These are phyloP conservation scores for Phataginus tetradactyla DNA, from an alignment of 2,797 vertebrate species.

Conservation along the genomic window DNA sequence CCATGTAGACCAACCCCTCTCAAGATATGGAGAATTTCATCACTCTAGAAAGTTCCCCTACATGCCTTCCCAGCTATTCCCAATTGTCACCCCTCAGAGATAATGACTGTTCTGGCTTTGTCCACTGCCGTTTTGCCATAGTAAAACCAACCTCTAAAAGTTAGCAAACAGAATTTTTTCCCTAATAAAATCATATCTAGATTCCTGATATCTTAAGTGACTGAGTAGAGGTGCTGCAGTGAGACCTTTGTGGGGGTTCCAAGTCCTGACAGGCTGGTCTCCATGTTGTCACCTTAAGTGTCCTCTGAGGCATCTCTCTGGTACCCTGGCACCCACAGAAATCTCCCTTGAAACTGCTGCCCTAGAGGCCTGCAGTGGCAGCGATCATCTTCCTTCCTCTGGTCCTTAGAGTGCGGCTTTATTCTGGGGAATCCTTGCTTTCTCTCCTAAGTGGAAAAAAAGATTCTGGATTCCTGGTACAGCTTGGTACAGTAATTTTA, in stretches of 20 bases:
- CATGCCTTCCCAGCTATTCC: neutral
- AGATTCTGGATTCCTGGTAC: neutral
- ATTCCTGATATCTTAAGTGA: neutral
- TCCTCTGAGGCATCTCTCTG: neutral
- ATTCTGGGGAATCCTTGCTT: neutral
- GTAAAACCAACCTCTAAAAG: constrained; percentile 22
- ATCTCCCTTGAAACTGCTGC: neutral
- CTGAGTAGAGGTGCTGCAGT: neutral
- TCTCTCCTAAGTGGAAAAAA: neutral
- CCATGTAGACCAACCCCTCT: neutral
- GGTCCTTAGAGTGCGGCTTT: neutral
- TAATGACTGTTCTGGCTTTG: neutral
- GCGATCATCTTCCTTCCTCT: neutral
- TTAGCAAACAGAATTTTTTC: neutral
- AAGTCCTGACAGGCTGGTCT: neutral
- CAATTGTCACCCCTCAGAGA: neutral
- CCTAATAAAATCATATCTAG: neutral
- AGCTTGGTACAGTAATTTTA: constrained; percentile 59
- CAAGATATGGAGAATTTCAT: neutral
- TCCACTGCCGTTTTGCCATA: neutral
- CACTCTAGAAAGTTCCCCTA: neutral
- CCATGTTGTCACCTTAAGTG: accelerated
- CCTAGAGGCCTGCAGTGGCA: neutral
- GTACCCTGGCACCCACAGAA: no score
- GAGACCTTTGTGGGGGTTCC: accelerated